Conservation (phyloP, 2,888 invertebrate genomes). For the Melanophora roralis region DNA sequence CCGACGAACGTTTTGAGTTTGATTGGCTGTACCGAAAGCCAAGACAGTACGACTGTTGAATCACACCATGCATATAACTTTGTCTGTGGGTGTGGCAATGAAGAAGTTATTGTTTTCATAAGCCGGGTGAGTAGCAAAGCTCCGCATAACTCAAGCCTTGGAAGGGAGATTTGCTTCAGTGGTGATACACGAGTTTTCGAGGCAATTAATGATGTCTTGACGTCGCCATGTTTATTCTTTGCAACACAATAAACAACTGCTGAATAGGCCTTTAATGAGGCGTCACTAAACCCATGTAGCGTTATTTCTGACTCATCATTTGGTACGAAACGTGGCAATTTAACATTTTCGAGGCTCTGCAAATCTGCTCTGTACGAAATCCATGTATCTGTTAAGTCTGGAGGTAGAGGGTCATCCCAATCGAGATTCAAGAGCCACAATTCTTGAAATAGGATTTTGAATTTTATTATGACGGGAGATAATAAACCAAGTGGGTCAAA, state of each 20-base stretch:
- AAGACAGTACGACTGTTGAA: slow-evolving; percentile 25
- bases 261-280: slow-evolving; percentile 21
- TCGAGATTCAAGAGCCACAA: slow-evolving; percentile 1
- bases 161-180: slow-evolving; percentile 8
- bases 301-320: not conserved
- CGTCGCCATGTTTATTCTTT: not conserved
- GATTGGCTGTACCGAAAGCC: slow-evolving; percentile 18
- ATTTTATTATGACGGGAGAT: slow-evolving; percentile 12
- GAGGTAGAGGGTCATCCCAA: slow-evolving; percentile 33
- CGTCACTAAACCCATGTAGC: slow-evolving; percentile 28
- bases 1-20: slow-evolving; percentile 21
- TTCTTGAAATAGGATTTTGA: slow-evolving; percentile 33
- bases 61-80: slow-evolving; percentile 25
- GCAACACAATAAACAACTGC: not conserved
- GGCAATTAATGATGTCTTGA: not conserved
- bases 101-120: slow-evolving; percentile 3
- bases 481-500: slow-evolving; percentile 31
- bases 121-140: slow-evolving; percentile 24
- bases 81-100: not conserved
- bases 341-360: not conserved
- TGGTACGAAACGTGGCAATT: not conserved
- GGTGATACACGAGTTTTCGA: slow-evolving; percentile 40
- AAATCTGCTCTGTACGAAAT: slow-evolving; percentile 1
- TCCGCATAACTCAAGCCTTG: slow-evolving; percentile 26
- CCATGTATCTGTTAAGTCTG: not conserved